Conservation (phyloP, 1,140 invertebrate genomes). For the Chymomyza costata region DNA sequence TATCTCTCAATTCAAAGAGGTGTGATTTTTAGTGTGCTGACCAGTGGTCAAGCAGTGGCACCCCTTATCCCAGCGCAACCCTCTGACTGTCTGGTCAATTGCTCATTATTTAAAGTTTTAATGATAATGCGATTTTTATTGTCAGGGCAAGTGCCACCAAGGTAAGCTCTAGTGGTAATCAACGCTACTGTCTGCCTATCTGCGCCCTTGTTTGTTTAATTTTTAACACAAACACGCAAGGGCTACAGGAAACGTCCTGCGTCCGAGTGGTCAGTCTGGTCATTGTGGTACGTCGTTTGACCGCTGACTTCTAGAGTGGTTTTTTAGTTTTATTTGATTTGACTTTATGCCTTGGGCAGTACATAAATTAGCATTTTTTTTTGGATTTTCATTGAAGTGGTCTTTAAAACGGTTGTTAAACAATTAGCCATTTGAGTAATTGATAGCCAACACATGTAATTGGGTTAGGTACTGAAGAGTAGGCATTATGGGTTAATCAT, state of each 20-base stretch:
- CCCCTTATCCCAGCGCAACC: slow-evolving; percentile 1
- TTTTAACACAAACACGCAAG: slow-evolving; percentile 37
- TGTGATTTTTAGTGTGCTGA: neutral
- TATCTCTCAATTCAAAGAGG: neutral
- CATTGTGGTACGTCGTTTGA: slow-evolving; percentile 43
- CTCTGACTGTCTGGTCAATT: slow-evolving; percentile 4
- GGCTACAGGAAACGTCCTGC: slow-evolving; percentile 31
- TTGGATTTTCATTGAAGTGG: neutral
- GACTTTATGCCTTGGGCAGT: slow-evolving; percentile 57
- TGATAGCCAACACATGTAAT: slow-evolving; percentile 28
- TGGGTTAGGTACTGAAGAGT: neutral
- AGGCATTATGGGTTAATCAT: no score
- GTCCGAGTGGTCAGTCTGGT: slow-evolving; percentile 31
- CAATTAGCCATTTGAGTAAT: slow-evolving; percentile 50
- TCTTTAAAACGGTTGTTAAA: slow-evolving; percentile 29
- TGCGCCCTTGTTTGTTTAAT: slow-evolving; percentile 44
- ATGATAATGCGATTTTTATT: slow-evolving; percentile 63
- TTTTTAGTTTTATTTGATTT: slow-evolving; percentile 52
- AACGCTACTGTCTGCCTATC: slow-evolving; percentile 8
- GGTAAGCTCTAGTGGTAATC: neutral
- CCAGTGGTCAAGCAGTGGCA: slow-evolving; percentile 8
- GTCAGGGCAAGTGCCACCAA: slow-evolving; percentile 1
- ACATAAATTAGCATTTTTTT: slow-evolving; percentile 61
- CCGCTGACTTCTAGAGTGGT: slow-evolving; percentile 43
- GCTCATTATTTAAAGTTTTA: slow-evolving; percentile 44